Evolutionary conservation across 2,113 vertebrate species (phyloP).

Genomic region (Halichoerus grypus): DNA sequence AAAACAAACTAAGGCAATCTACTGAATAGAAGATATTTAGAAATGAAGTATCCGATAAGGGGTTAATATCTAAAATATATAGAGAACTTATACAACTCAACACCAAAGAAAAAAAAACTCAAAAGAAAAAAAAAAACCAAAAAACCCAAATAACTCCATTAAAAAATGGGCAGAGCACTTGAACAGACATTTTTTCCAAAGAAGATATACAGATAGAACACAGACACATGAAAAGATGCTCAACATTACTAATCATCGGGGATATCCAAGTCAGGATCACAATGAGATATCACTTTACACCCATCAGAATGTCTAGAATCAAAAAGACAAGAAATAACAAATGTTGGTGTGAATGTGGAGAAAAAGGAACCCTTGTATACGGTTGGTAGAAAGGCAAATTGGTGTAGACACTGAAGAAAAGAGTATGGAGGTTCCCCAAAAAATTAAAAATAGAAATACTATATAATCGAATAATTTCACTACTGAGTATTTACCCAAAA

Average conservation of each 20-base stretch:
- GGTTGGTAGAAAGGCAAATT: background rate
- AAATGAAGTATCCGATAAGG: background rate
- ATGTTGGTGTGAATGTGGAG: background rate
- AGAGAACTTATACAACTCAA: background rate
- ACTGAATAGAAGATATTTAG: background rate
- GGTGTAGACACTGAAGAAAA: background rate
- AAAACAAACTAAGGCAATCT: background rate
- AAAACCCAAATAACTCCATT: background rate
- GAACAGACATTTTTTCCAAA: background rate
- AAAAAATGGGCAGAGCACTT: background rate
- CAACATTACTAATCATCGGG: background rate
- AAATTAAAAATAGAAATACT: background rate
- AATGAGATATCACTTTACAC: background rate
- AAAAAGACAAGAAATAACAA: background rate
- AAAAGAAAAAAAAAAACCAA: background rate
- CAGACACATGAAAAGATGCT: background rate
- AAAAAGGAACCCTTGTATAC: background rate
- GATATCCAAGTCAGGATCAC: background rate
- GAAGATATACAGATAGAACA: background rate
- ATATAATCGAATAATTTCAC: background rate
- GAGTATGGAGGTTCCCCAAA: background rate
- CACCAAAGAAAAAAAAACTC: background rate
- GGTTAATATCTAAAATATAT: background rate
- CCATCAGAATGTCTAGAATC: background rate
- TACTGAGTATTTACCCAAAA: background rate